phyloP scores from a whole-genome alignment of 2,113 vertebrate species.

The Chaetodon trifascialis region DNA sequence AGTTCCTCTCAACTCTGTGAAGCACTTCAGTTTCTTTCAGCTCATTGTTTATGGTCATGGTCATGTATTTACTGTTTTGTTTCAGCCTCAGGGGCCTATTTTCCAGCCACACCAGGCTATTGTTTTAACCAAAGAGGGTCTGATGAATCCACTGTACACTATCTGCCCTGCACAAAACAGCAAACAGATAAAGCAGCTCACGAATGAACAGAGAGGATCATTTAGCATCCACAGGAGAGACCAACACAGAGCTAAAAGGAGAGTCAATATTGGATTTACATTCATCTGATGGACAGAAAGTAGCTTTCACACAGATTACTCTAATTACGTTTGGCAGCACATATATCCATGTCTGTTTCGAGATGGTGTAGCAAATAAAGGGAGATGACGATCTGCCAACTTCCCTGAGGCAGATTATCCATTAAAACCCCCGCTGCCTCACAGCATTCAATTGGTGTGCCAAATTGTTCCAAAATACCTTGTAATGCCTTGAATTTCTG shows the following conservation, averaged over 20 bases:
- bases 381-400: neutral
- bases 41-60: no score
- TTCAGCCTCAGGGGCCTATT: no score
- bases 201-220: neutral
- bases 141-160: neutral
- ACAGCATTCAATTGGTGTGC: neutral
- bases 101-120: no score
- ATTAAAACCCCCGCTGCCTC: neutral
- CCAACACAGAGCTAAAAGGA: neutral
- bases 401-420: neutral
- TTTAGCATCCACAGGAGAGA: neutral
- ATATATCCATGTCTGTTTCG: neutral
- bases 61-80: no score
- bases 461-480: neutral
- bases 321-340: neutral
- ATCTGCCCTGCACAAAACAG: neutral
- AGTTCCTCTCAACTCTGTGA: no score
- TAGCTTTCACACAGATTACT: neutral
- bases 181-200: neutral
- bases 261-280: neutral
- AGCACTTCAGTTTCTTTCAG: no score
- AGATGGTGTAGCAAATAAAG: neutral
- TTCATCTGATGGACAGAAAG: neutral
- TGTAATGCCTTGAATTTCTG: neutral
- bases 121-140: neutral